Conservation (phyloP, 2,888 invertebrate genomes). For the Conops quadrifasciatus region DNA sequence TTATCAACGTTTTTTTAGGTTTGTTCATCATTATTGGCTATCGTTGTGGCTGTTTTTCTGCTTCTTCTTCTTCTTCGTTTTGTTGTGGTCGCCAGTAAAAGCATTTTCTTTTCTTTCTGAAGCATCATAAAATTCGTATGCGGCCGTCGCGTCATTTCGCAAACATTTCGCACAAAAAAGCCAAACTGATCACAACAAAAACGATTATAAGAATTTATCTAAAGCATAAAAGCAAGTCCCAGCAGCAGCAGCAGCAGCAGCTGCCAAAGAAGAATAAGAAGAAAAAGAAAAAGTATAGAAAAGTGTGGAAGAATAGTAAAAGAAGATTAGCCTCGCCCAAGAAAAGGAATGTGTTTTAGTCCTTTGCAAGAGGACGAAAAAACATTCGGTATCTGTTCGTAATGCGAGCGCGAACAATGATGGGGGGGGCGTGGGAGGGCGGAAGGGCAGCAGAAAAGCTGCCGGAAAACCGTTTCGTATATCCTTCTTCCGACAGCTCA, state of each 20-base stretch:
- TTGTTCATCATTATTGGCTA: neutral
- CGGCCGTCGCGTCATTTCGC: neutral
- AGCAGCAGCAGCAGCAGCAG: neutral
- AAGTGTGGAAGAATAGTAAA: no score
- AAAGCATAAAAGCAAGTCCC: neutral
- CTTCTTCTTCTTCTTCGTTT: neutral
- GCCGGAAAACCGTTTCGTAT: slow-evolving; percentile 20
- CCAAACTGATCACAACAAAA: neutral
- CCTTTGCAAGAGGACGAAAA: no score
- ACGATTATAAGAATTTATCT: neutral
- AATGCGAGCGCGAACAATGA: neutral
- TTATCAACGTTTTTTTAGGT: slow-evolving; percentile 9
- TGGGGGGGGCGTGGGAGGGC: neutral
- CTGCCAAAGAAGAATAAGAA: no score
- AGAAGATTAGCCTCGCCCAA: neutral
- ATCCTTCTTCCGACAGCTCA: slow-evolving; percentile 15
- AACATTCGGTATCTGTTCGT: neutral
- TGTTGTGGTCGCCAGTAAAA: neutral
- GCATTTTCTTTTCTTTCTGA: slow-evolving; percentile 12
- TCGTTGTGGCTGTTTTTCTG: neutral
- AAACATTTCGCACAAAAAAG: neutral
- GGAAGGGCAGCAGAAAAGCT: neutral
- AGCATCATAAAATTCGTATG: neutral
- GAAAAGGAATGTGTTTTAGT: neutral
- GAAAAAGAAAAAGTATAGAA: no score